Conservation (phyloP, 30 jellyfish, hydroid and myxozoan genomes). For the Mastigias papua region DNA sequence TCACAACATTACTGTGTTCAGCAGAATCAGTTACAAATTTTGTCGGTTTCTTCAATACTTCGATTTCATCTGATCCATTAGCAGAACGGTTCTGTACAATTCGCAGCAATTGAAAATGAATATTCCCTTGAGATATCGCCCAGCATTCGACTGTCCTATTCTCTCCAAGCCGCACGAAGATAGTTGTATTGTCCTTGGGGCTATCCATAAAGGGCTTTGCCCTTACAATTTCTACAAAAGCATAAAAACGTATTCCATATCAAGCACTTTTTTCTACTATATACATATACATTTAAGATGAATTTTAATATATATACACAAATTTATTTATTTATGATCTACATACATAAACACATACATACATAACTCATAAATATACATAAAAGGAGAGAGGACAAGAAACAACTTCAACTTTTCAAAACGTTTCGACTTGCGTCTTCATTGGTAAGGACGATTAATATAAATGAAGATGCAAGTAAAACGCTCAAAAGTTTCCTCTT, state of each 20-base stretch:
- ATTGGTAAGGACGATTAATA: too few relatives aligned
- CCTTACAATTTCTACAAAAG: conserved; percentile 25
- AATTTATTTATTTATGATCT: too few relatives aligned
- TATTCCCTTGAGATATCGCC: conserved; percentile 13
- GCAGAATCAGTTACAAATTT: neutral
- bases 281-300: too few relatives aligned
- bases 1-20: neutral
- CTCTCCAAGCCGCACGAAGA: conserved; percentile 10
- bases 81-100: neutral
- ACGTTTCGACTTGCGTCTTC: too few relatives aligned
- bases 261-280: neutral
- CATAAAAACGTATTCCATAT: too few relatives aligned
- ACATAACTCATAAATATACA: too few relatives aligned
- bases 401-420: too few relatives aligned
- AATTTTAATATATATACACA: too few relatives aligned
- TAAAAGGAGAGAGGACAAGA: too few relatives aligned
- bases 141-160: conserved; percentile 28
- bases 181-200: conserved; percentile 11
- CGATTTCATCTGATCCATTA: neutral
- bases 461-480: too few relatives aligned
- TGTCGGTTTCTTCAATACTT: conserved; percentile 48
- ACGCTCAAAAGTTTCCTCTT: too few relatives aligned
- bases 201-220: conserved; percentile 7
- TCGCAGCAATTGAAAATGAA: conserved; percentile 31
- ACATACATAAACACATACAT: too few relatives aligned